Base-by-base conservation (phyloP, 2,797 vertebrate genomes). In the Salarias fasciatus region DNA sequence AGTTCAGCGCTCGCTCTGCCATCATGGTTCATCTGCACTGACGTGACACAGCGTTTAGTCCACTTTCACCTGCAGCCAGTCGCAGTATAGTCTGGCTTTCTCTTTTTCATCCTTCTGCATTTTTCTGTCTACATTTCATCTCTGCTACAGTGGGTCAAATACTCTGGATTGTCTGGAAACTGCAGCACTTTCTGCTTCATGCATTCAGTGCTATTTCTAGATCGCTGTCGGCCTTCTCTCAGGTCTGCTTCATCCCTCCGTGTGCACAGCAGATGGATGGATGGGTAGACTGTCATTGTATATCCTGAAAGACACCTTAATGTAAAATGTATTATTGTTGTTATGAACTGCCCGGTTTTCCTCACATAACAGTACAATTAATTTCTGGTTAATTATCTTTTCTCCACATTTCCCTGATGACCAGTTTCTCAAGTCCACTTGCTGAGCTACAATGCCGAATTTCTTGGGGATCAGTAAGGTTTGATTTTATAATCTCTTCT, bases 41-140 rank as follows among this genome's bases (percentile, higher is more conserved):
- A 72, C 51, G 46, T 71, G 68, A 82, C 75, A 63, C 62, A 79
- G 74, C 83, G 79, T 50, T 71, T 42, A 53, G 51, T 58, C 59
- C 31, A 43, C 12, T 29, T 37, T 51, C 54, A 45, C 8, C 40
- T 68, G 54, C 48, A 65, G 63, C 37, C 53, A 55, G 41, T 63
- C 62, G 48, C 6, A 6, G 59, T 44, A 28, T 50, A 31, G 40
- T 60, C 38, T 62, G 41, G 24, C 28, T 43, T 40, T 29, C 37
- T 0, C 31, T 44, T 12, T 30, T 28, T 53, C 12, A 52, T 47
- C 10, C 11, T 40, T 45, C 24, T 44, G 28, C 12, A 45, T 6
- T 6, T 36, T 9, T 35, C 31, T 42, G 18, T 24, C 18, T 24
- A 2, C 18, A 24, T 24, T 24, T 18, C 24, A 3, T 24, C 18